Base-by-base conservation (phyloP, 1,140 invertebrate species). In the Eumeta japonica region DNA sequence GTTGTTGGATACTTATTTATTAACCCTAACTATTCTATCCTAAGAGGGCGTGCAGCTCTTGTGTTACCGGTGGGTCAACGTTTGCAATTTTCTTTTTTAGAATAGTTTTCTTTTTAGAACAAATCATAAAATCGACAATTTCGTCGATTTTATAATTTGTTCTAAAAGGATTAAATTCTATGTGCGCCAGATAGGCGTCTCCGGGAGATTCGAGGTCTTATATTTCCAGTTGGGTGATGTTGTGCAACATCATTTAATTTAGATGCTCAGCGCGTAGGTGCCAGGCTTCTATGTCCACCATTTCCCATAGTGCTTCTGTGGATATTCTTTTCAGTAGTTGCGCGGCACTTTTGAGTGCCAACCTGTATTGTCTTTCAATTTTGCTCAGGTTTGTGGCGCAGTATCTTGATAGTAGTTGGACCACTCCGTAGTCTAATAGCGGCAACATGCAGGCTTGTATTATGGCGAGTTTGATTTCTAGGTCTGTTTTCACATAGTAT, bases 391-490 rank as follows among this genome's bases (percentile, higher is more conserved):
- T 39, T 3, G 37, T 5, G 15, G 11, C 19, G 18, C 38, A 34
- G 17, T 34, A 34, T 12, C 38, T 34, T 12, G 38, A 28, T n/a
- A 40, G 20, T 17, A 40, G 15, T 27, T 33, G 20, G 2, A 33
- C 20, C 10, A 44, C 17, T 39, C 33, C 33, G 16, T 34, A 16
- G 18, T 16, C 24, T 15, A 41, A 18, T 17, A 41, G 13, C 7
- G 37, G 37, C 3, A 39, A 13, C 16, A 41, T 30, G 27, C 39
- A 41, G 18, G 39, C 39, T 30, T 41, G 39, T 5, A 41, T 35
- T 2, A 41, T 19, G 10, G 7, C 19, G 0, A 40, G 30, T 20
- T 32, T 39, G 3, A 13, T 20, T 17, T 39, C 37, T 19, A 39
- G 17, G 3, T 28, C 18, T 15, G 31, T 27, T 14, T 40, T 40